These are phyloP conservation scores for Ditula angustiorana DNA, from an alignment of 2,888 invertebrate genomes.

Conservation along the genomic window DNA sequence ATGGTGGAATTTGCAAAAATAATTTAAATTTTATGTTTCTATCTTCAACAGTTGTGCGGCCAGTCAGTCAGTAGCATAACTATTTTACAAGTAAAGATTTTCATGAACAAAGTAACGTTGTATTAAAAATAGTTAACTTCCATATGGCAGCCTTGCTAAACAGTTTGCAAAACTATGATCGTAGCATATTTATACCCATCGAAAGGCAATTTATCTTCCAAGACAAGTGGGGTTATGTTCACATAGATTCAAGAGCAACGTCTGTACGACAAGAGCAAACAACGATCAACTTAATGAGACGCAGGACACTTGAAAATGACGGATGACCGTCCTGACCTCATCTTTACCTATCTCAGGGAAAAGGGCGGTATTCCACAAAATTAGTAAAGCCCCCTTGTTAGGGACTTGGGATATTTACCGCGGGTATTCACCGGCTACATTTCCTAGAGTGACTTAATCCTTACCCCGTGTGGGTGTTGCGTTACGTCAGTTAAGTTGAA, in stretches of 20 bases:
- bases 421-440: constrained; percentile 56
- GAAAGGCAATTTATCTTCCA: constrained; percentile 10
- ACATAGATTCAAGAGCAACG: constrained; percentile 12
- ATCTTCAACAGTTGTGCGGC: too few relatives aligned
- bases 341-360: constrained; percentile 60
- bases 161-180: background rate
- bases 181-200: background rate
- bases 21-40: too few relatives aligned
- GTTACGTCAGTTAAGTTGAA: constrained; percentile 40
- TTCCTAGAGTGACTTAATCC: constrained; percentile 56
- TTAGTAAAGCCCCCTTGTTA: constrained; percentile 71
- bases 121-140: too few relatives aligned
- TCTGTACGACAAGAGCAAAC: constrained; percentile 12
- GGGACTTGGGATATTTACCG: constrained; percentile 67
- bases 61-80: too few relatives aligned
- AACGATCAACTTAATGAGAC: constrained; percentile 35
- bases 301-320: constrained; percentile 61
- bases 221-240: constrained; percentile 9
- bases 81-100: too few relatives aligned
- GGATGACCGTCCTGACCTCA: constrained; percentile 63
- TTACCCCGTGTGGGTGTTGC: constrained; percentile 3
- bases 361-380: constrained; percentile 66
- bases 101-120: too few relatives aligned
- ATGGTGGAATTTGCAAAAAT: too few relatives aligned
- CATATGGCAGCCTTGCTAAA: too few relatives aligned